phyloP scores from a whole-genome alignment of 2,888 invertebrate species.

The Agriopis marginaria region DNA sequence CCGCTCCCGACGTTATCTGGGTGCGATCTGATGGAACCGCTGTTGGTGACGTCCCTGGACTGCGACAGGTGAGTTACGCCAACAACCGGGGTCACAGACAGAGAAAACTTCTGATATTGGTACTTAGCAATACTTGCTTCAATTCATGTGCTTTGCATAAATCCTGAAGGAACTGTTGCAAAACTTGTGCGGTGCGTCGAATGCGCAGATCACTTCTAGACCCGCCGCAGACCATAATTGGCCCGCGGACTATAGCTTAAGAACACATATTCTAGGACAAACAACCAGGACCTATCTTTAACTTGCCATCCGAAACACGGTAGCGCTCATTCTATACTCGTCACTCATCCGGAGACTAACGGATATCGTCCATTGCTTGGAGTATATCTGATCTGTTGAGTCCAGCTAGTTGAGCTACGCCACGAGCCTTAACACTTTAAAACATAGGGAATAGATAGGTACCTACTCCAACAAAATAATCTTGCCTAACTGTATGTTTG shows the following conservation, averaged over 20 bases:
- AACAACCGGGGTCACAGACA: constrained; percentile 11
- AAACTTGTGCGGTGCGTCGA: neutral
- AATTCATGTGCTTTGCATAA: neutral
- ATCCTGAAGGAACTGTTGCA: neutral
- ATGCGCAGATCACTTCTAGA: neutral
- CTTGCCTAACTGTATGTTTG: neutral
- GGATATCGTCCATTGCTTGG: neutral
- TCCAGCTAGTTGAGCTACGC: too few relatives aligned
- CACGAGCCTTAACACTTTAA: too few relatives aligned
- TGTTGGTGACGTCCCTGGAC: constrained; percentile 95
- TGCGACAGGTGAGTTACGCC: constrained; percentile 88
- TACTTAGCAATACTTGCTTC: neutral
- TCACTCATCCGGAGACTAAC: neutral
- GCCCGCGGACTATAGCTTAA: too few relatives aligned
- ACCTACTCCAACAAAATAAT: neutral
- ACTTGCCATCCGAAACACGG: neutral
- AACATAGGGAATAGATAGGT: neutral
- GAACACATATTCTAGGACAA: neutral
- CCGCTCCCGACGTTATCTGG: constrained; percentile 97
- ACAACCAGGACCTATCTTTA: neutral
- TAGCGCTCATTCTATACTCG: neutral
- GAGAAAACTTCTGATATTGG: neutral
- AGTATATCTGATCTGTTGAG: neutral
- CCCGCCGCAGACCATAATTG: neutral
- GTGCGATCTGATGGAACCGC: constrained; percentile 96